Conservation (phyloP, 2,888 invertebrate genomes). For the Drosophila meridionalis region DNA sequence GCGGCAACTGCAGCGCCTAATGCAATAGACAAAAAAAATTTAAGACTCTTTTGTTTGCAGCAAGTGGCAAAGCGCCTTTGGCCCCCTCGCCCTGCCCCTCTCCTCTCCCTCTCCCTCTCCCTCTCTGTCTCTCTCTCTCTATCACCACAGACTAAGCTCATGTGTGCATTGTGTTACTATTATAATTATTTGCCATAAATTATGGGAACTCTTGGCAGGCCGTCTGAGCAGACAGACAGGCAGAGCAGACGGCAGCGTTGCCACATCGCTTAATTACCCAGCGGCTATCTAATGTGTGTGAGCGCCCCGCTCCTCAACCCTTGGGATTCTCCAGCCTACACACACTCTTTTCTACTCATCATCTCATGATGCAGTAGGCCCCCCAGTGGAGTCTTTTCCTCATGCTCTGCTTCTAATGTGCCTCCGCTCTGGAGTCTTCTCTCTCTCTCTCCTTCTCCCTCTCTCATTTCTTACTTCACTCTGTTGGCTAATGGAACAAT, state of each 20-base stretch:
- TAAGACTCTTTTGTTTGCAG: slow-evolving; percentile 73
- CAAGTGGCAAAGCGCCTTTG: slow-evolving; percentile 1
- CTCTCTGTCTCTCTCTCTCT: background rate
- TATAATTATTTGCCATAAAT: slow-evolving; percentile 78
- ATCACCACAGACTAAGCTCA: background rate
- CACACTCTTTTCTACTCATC: too few species aligned
- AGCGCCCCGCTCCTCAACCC: background rate
- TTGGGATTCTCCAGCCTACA: background rate
- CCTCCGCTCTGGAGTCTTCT: background rate
- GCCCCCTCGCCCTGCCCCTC: background rate
- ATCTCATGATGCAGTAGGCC: background rate
- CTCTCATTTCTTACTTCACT: slow-evolving; percentile 2
- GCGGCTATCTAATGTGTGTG: slow-evolving; percentile 51
- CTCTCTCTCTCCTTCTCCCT: background rate
- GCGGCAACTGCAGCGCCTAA: slow-evolving; percentile 46
- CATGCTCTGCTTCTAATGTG: slow-evolving; percentile 2
- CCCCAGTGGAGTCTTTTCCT: background rate
- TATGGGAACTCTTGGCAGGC: slow-evolving; percentile 65
- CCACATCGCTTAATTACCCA: slow-evolving; percentile 76
- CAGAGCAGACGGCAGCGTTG: slow-evolving; percentile 49
- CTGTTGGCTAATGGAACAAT: slow-evolving; percentile 65
- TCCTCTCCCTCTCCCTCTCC: background rate
- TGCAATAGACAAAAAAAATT: slow-evolving; percentile 74
- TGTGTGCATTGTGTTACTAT: slow-evolving; percentile 69
- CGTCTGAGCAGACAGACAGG: slow-evolving; percentile 1